Evolutionary conservation across 1,140 invertebrate genomes (phyloP).

Genomic region (Hycleus cichorii): DNA sequence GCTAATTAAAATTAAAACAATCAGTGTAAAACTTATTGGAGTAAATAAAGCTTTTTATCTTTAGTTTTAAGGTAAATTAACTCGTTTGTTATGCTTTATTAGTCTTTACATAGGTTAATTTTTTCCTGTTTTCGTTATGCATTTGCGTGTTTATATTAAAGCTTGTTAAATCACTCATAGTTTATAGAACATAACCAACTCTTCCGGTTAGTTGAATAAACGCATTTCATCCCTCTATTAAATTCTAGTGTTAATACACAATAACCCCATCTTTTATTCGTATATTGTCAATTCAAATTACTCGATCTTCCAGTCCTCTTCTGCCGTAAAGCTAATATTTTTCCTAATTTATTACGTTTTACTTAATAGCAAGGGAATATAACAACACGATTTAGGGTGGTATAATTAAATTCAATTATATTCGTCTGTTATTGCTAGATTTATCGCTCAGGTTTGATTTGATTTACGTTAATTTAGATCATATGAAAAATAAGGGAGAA

Average conservation of each 20-base stretch:
- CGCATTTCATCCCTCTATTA: conserved; percentile 11
- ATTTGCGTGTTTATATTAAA: conserved; percentile 10
- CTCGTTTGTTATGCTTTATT: conserved; percentile 9
- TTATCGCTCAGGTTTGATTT: no score
- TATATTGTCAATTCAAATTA: no score
- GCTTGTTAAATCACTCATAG: conserved; percentile 11
- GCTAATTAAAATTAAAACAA: no score
- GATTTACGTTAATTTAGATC: no score
- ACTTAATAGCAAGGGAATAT: conserved; percentile 3
- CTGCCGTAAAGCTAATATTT: conserved; percentile 2
- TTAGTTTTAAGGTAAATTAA: conserved; percentile 9
- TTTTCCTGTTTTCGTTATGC: no score
- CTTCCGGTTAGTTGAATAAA: conserved; percentile 7
- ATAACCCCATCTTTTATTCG: neutral
- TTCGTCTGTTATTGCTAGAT: no score
- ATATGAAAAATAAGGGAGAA: no score
- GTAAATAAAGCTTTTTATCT: conserved; percentile 2
- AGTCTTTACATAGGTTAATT: neutral
- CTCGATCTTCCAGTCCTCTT: no score
- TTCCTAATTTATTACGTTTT: conserved; percentile 10
- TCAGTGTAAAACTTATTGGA: neutral
- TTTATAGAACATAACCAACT: neutral
- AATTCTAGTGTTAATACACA: neutral
- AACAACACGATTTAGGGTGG: no score
- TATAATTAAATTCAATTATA: conserved; percentile 9